phyloP scores from a whole-genome alignment of 2,797 vertebrate species.

The Centropyge bicolor region DNA sequence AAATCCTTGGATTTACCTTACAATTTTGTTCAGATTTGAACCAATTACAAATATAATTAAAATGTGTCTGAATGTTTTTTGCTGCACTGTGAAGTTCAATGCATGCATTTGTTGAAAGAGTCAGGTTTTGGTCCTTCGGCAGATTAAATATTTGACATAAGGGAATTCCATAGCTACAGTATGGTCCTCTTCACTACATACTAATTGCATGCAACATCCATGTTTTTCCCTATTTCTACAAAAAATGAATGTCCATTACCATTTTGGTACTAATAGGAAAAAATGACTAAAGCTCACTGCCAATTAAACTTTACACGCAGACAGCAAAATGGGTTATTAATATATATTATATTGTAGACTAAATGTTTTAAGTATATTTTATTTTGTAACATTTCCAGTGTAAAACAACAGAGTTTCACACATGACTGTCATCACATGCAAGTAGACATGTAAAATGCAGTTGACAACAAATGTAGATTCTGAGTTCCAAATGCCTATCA shows the following conservation, averaged over 20 bases:
- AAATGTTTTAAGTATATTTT: not conserved
- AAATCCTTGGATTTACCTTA: constrained; percentile 2
- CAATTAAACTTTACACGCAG: not conserved
- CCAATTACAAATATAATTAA: not conserved
- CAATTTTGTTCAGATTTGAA: not conserved
- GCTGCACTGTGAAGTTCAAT: not conserved
- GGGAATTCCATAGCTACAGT: not conserved
- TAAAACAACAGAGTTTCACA: too few relatives aligned
- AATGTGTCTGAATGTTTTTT: not conserved
- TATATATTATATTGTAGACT: not conserved
- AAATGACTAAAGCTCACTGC: not conserved
- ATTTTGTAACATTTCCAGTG: not conserved
- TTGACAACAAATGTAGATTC: too few relatives aligned
- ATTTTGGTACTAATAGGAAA: not conserved
- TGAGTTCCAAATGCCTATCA: not conserved
- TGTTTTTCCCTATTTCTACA: not conserved
- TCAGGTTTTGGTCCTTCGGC: not conserved
- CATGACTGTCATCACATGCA: too few relatives aligned
- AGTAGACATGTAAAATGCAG: too few relatives aligned
- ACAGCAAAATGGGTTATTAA: not conserved
- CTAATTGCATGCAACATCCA: not conserved
- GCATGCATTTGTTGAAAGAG: not conserved
- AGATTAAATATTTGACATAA: not conserved
- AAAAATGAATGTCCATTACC: not conserved
- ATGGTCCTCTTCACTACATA: not conserved